Conservation (phyloP, 2,797 vertebrate species). For the Loriculus beryllinus region DNA sequence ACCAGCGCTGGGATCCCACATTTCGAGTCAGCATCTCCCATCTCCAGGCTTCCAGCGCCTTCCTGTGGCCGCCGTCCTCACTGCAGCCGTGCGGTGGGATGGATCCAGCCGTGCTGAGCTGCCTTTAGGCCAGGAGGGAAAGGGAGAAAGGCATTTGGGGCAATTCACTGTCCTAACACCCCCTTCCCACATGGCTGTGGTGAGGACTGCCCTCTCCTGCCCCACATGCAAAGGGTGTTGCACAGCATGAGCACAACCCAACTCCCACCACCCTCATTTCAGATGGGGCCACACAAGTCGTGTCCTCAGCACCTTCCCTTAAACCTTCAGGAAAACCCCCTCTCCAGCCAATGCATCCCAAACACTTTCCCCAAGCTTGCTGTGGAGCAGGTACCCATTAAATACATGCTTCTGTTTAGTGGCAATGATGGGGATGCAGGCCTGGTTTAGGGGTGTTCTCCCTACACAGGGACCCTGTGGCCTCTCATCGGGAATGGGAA, state of each 20-base stretch:
- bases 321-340: not conserved
- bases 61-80: constrained; percentile 6
- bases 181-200: fast-evolving
- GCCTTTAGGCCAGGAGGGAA: fast-evolving
- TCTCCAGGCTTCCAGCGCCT: not conserved
- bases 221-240: fast-evolving
- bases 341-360: not conserved
- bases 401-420: not conserved
- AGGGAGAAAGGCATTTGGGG: not conserved
- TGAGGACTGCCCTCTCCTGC: not conserved
- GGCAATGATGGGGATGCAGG: fast-evolving
- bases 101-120: fast-evolving
- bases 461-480: not conserved
- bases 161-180: fast-evolving
- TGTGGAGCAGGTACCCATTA: not conserved
- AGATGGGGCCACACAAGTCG: not conserved
- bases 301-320: not conserved
- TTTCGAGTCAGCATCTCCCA: not conserved
- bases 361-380: not conserved
- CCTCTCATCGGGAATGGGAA: fast-evolving
- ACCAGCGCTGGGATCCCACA: fast-evolving
- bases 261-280: fast-evolving
- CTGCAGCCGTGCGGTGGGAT: not conserved
- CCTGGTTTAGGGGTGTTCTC: not conserved
- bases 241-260: fast-evolving